These are phyloP conservation scores for Semaprochilodus insignis DNA, from an alignment of 2,797 vertebrate species.

Conservation along the genomic window DNA sequence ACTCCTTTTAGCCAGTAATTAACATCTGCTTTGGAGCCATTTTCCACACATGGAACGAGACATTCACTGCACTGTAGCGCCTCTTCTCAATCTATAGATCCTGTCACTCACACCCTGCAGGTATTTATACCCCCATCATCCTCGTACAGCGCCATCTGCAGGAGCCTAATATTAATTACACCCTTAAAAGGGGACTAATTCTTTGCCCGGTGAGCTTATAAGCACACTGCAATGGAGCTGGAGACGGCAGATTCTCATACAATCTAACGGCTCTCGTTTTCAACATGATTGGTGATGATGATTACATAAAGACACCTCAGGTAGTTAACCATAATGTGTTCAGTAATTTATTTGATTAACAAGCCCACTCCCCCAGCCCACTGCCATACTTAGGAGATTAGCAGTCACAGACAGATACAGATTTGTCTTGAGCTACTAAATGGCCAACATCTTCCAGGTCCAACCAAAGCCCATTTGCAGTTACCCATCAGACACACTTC, in stretches of 20 bases:
- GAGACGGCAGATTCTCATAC: not conserved
- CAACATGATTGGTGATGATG: not conserved
- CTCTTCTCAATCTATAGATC: no score
- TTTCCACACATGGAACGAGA: no score
- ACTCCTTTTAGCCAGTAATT: no score
- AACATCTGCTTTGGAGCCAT: no score
- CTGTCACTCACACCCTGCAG: no score
- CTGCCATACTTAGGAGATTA: not conserved
- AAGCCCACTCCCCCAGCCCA: not conserved
- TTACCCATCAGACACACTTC: not conserved
- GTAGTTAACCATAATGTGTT: conserved; percentile 5
- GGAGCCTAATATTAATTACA: no score
- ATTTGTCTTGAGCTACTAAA: not conserved
- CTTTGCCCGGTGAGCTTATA: no score
- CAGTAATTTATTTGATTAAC: conserved; percentile 6
- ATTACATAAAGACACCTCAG: not conserved
- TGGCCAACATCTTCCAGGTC: not conserved
- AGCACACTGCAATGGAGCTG: no score
- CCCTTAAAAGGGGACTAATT: no score
- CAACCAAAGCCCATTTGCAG: not conserved
- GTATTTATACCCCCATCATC: no score
- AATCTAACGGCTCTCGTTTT: not conserved
- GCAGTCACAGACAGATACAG: not conserved
- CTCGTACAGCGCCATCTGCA: no score
- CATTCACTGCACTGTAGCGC: no score